Evolutionary conservation across 1,140 invertebrate species (phyloP), one percentile per base, ranked within the genome.

Genomic region (Philotrypesis tridentata): DNA sequence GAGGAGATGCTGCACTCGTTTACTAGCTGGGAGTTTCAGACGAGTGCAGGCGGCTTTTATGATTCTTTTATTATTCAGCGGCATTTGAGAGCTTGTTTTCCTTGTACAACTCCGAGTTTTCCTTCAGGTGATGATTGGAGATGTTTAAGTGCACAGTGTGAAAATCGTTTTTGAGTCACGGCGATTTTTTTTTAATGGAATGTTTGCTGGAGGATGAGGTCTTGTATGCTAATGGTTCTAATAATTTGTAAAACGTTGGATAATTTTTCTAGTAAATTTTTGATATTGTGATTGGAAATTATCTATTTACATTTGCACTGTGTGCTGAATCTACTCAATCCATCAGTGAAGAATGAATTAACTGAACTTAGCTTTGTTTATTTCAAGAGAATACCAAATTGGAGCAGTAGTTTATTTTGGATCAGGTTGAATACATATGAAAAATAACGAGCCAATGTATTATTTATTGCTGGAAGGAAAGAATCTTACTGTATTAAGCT

Each of bases 391-490:
- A 9, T n/a, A 33, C 67, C 21, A 25, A 70, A 33, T 70, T 31
- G 67, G 67, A 70, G 67, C 67, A 70, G 29, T 33, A 70, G 67
- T 70, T 70, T 70, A 70, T 70, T 70, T 70, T 37, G 21, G 67
- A 33, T 70, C 31, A n/a, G 31, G 29, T 31, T 33, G 27, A 31
- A 37, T 31, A 21, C 67, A 70, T 70, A 37, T 70, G 31, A 29
- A 70, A 37, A 70, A 29, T 33, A 65, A 65, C 61, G 14, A 27
- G 27, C 25, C 27, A 65, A 27, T 29, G 61, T 27, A 27, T 65
- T 65, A 65, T 65, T 65, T 29, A 65, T 65, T 65, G 27, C 23
- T 27, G 23, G 3, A 8, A 65, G 8, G 9, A 23, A 29, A 65
- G 6, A 55, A 55, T n/a, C 48, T 55, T n/a, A 55, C 12, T 1